A percentile compares a stretch with the other conserved stretches of the same genome.
These are phyloP conservation scores for Eulimnadia texana DNA, from an alignment of 1,140 invertebrate genomes.

Conservation along the genomic window DNA sequence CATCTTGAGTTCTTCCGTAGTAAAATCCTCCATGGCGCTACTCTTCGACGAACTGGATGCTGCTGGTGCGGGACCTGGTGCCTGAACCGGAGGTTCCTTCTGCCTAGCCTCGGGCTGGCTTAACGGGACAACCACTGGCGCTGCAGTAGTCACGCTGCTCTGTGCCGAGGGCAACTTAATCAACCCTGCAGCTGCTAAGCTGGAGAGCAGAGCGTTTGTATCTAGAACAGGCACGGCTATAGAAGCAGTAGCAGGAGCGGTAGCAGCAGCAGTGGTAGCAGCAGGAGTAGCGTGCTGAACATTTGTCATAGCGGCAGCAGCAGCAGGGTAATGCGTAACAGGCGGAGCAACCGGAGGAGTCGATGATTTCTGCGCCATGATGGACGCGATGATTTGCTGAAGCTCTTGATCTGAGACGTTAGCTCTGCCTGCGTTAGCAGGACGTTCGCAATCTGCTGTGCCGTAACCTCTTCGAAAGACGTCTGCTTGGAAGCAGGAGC, in stretches of 20 bases:
- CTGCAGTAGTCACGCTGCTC: too few species aligned
- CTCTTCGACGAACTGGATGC: not conserved
- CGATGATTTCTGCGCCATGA: constrained; percentile 45
- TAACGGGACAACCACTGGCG: not conserved
- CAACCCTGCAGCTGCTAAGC: not conserved
- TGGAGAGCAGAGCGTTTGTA: not conserved
- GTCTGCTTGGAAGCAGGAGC: constrained; percentile 30
- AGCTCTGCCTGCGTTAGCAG: constrained; percentile 57
- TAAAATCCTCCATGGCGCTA: constrained; percentile 42
- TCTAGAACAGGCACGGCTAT: not conserved
- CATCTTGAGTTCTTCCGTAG: constrained; percentile 55
- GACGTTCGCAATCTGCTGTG: constrained; percentile 57
- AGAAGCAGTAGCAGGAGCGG: constrained; percentile 8
- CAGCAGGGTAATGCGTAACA: constrained; percentile 30
- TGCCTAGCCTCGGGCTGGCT: not conserved
- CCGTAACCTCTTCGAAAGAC: constrained; percentile 54
- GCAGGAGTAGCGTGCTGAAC: constrained; percentile 22
- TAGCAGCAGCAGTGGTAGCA: not conserved
- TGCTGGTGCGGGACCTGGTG: not conserved
- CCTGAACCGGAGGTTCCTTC: not conserved
- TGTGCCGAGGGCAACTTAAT: not conserved
- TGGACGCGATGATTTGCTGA: constrained; percentile 60
- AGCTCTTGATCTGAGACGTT: constrained; percentile 59
- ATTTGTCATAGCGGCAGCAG: not conserved
- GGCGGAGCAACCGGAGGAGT: constrained; percentile 38